Base-by-base conservation (phyloP, 2,797 vertebrate species). In the Micropoecilia bifurca region DNA sequence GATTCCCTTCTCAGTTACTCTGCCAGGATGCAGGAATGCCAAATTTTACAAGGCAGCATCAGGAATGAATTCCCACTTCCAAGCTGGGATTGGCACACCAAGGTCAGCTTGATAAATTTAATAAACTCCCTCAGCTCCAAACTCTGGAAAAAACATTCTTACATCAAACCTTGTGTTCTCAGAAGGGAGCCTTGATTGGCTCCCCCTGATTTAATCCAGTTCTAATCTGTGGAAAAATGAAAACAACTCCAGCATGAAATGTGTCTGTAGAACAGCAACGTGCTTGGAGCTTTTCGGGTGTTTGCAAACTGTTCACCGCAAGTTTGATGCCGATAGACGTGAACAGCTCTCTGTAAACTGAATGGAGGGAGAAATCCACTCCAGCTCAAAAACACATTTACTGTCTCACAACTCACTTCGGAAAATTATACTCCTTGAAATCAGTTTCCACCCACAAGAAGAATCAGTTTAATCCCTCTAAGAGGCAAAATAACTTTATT, bases 321-420 rank as follows among this genome's bases (percentile, higher is more conserved):
- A 48, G 10, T 83, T 75, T 80, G 86, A 89, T 43, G 41, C 48
- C 78, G 83, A 90, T 81, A 0, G 14, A 71, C 41, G 33, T 45
- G 16, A 84, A 57, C 84, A 75, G 63, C 3, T 3, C 6, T 53
- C 1, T 20, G 1, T 28, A 45, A 78, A 71, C 25, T 25, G 3
- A 71, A 33, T 18, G 22, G 41, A 71, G 3, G 50, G 36, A 74
- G 45, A 78, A 82, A 85, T 83, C 55, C 25, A 71, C 33, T 30
- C 45, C 0, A 57, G 61, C 13, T 75, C 10, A 47, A 4, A 39
- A 68, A 72, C 45, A 61, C 25, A 10, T 2, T n/a, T n/a, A 33
- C 1, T 30, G 33, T 30, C n/a, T 55, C 4, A 68, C n/a, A 9
- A 43, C 36, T 4, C 10, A 45, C 36, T n/a, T 48, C 20, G 48